Evolutionary conservation across 2,797 vertebrate species (phyloP).

Genomic region (Mus caroli): DNA sequence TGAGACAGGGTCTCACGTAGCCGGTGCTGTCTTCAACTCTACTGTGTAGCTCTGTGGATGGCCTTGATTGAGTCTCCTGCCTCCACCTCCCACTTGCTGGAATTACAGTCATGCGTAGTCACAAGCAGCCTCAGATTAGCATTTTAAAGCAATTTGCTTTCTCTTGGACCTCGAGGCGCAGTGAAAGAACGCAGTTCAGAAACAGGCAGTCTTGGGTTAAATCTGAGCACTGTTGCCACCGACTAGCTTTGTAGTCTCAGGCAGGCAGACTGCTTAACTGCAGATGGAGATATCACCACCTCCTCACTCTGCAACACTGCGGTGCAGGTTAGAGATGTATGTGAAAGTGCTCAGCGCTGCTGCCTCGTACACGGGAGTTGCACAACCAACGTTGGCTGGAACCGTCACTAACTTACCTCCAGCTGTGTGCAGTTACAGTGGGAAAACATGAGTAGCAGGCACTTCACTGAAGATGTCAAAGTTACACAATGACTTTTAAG

Average conservation of each 20-base stretch:
- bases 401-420: slow-evolving; percentile 20
- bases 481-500: slow-evolving; percentile 60
- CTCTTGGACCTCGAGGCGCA: slow-evolving; percentile 20
- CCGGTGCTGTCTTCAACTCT: neutral
- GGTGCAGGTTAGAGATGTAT: slow-evolving; percentile 30
- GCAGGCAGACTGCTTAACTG: slow-evolving; percentile 26
- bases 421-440: slow-evolving; percentile 8
- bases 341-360: neutral
- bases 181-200: slow-evolving; percentile 46
- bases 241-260: neutral
- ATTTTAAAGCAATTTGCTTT: slow-evolving; percentile 14
- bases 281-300: slow-evolving; percentile 46
- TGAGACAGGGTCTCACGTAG: neutral
- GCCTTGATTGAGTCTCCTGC: neutral
- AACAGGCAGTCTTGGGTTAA: slow-evolving; percentile 11
- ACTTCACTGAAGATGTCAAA: slow-evolving; percentile 8
- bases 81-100: neutral
- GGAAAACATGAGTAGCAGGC: slow-evolving; percentile 33
- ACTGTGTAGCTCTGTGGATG: neutral
- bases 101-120: neutral
- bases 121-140: neutral
- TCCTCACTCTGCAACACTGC: slow-evolving; percentile 5
- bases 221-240: slow-evolving; percentile 23
- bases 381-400: slow-evolving; percentile 41
- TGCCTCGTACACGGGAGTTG: neutral